phyloP scores from a whole-genome alignment of 2,888 invertebrate species.

The Pterostichus madidus region DNA sequence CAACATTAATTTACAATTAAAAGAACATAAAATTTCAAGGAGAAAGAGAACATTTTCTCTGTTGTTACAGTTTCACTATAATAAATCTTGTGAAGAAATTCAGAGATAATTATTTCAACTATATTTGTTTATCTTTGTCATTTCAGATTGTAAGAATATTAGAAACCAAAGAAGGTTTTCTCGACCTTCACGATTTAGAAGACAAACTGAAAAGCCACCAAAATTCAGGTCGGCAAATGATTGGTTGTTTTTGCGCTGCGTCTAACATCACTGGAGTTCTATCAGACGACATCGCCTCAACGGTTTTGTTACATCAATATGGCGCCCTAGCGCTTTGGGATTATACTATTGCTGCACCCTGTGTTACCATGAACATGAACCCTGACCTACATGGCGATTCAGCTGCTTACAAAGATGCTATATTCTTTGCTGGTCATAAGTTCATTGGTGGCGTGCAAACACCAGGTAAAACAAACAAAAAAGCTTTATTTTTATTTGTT shows the following conservation, averaged over 20 bases:
- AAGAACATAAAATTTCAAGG: too few relatives aligned
- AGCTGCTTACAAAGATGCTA: slow-evolving; percentile 91
- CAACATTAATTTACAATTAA: too few relatives aligned
- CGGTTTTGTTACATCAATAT: slow-evolving; percentile 88
- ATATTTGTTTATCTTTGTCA: not conserved
- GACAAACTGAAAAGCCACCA: slow-evolving; percentile 83
- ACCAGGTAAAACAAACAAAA: slow-evolving; percentile 82
- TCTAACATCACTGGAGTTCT: slow-evolving; percentile 94
- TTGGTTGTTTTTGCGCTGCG: slow-evolving; percentile 92
- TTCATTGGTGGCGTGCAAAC: slow-evolving; percentile 95
- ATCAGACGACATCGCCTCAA: slow-evolving; percentile 90
- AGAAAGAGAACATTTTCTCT: too few relatives aligned
- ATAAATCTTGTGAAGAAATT: not conserved
- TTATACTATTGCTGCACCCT: slow-evolving; percentile 91
- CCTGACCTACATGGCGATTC: slow-evolving; percentile 84
- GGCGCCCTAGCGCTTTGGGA: slow-evolving; percentile 94
- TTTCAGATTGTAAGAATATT: slow-evolving; percentile 83
- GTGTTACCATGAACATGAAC: slow-evolving; percentile 90
- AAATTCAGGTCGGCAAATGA: slow-evolving; percentile 83
- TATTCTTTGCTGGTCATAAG: slow-evolving; percentile 94
- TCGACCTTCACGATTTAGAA: slow-evolving; percentile 89
- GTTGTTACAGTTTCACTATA: not conserved
- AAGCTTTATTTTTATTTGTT: too few relatives aligned
- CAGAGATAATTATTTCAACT: not conserved
- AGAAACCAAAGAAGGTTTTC: slow-evolving; percentile 88